Evolutionary conservation across 2,888 invertebrate species (phyloP).

Genomic region (Meteorus colon): DNA sequence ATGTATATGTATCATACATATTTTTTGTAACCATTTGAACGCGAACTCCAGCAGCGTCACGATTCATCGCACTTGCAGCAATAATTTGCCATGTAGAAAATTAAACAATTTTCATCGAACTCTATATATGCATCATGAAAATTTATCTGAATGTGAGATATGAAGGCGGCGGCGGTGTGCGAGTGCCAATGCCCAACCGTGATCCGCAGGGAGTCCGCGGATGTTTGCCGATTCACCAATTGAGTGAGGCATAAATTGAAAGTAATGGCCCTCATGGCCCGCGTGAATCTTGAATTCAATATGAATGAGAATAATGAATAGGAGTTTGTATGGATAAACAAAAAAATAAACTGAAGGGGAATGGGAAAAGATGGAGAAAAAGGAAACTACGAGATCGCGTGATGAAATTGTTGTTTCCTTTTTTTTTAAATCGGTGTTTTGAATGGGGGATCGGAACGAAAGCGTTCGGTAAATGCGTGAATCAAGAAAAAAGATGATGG

Average conservation of each 20-base stretch:
- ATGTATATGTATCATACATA: conserved; percentile 22
- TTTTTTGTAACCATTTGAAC: conserved; percentile 22
- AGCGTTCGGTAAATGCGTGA: conserved; percentile 44
- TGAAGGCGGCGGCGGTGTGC: conserved; percentile 40
- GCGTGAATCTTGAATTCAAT: conserved; percentile 4
- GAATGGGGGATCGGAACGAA: background rate
- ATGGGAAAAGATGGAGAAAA: conserved; percentile 27
- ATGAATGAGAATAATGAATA: conserved; percentile 15
- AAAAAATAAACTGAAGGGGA: background rate
- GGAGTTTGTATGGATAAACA: conserved; percentile 30
- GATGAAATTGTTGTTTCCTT: conserved; percentile 39
- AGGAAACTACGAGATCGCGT: conserved; percentile 28
- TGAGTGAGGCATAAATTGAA: conserved; percentile 68
- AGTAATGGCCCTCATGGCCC: conserved; percentile 61
- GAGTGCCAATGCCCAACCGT: conserved; percentile 54
- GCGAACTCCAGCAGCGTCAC: conserved; percentile 22
- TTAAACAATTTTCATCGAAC: conserved; percentile 30
- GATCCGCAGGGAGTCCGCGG: conserved; percentile 55
- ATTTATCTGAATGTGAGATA: conserved; percentile 33
- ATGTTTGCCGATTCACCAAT: conserved; percentile 41
- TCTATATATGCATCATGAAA: conserved; percentile 31
- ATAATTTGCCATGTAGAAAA: conserved; percentile 16
- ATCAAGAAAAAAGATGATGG: conserved; percentile 44
- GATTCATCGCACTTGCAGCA: conserved; percentile 17
- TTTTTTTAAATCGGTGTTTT: background rate